Conservation (phyloP, 2,797 vertebrate species). For the Buphagus erythrorhynchus region DNA sequence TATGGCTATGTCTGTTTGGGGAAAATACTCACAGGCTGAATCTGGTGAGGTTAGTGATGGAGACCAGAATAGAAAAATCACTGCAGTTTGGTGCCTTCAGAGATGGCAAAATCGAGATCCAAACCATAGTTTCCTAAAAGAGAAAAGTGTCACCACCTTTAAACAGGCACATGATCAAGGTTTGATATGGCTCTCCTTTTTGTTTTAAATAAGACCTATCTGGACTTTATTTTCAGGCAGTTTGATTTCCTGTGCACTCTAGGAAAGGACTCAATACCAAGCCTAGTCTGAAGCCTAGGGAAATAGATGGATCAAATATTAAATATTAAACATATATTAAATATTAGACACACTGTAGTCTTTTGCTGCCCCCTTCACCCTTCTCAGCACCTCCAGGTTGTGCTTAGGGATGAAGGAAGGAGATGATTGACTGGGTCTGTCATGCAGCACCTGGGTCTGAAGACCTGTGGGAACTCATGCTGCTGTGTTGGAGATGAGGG, state of each 20-base stretch:
- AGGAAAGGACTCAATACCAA: not conserved
- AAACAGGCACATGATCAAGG: not conserved
- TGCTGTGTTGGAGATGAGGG: not conserved
- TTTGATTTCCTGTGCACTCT: not conserved
- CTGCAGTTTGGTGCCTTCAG: not conserved
- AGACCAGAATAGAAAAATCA: not conserved
- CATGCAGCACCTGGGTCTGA: not conserved
- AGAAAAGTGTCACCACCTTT: not conserved
- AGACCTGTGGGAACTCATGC: not conserved
- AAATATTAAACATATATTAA: not conserved
- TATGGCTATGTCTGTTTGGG: not conserved
- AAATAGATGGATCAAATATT: not conserved
- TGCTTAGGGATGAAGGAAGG: not conserved
- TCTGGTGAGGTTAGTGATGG: not conserved
- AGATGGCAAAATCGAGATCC: not conserved
- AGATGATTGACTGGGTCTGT: not conserved
- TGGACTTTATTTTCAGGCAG: not conserved
- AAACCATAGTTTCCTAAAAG: not conserved
- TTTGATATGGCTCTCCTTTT: not conserved
- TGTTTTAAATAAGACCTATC: not conserved
- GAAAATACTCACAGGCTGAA: fast-evolving
- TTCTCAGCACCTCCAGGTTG: not conserved
- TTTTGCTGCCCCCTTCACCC: not conserved
- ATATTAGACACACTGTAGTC: not conserved
- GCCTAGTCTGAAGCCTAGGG: not conserved